These are phyloP conservation scores for Diacarnus erythraeanus DNA, from an alignment of 37 sponge, comb jelly and placozoan species.

Conservation along the genomic window DNA sequence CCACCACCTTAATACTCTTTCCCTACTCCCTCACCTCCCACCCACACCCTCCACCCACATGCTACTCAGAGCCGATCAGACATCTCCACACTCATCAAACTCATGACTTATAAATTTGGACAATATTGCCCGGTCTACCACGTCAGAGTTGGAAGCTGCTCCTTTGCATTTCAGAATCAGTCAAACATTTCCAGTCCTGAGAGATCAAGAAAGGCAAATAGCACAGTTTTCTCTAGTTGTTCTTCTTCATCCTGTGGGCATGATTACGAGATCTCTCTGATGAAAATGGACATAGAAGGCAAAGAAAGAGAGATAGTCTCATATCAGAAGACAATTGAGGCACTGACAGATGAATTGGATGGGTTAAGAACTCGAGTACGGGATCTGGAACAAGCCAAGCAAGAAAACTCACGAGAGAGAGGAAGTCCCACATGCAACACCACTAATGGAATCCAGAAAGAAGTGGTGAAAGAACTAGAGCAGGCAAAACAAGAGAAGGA, in stretches of 20 bases:
- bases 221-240: not conserved
- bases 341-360: conserved; percentile 8
- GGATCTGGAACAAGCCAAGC: not conserved
- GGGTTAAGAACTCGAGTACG: not conserved
- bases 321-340: not conserved
- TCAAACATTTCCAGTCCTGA: not conserved
- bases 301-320: not conserved
- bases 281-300: conserved; percentile 3
- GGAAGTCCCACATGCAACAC: not conserved
- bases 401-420: not conserved
- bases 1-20: too few relatives aligned
- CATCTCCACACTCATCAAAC: not conserved
- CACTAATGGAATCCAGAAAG: not conserved
- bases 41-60: too few relatives aligned
- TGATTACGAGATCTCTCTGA: not conserved
- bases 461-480: not conserved
- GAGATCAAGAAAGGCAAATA: not conserved
- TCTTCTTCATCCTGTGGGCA: not conserved
- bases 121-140: conserved; percentile 8
- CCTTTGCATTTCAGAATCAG: not conserved
- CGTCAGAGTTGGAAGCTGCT: not conserved
- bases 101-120: not conserved
- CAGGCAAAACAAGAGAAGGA: not conserved
- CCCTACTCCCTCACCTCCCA: too few relatives aligned
- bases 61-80: not conserved